Evolutionary conservation across 2,888 invertebrate species (phyloP), one percentile per base, ranked within the genome.

Genomic region (Anaspis maculata): DNA sequence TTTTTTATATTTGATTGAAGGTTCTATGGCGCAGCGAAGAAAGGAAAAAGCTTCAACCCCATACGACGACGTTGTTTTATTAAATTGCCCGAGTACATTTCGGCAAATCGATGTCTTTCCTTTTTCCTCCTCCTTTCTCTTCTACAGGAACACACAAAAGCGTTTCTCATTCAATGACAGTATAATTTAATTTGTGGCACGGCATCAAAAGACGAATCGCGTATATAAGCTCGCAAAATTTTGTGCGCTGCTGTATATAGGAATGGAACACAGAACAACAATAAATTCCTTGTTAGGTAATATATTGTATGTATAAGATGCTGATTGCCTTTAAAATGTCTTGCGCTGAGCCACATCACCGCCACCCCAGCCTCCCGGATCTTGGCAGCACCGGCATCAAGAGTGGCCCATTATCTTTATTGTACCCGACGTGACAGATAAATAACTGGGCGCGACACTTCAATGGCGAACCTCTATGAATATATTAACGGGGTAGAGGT

Each of bases 381-480:
- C n/a, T n/a, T n/a, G n/a, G n/a, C n/a, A n/a, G n/a, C n/a, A n/a
- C n/a, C n/a, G n/a, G n/a, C n/a, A n/a, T n/a, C n/a, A n/a, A n/a
- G n/a, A n/a, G 44, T 39, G 49, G 51, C 35, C 55, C 53, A 57
- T 57, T 57, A 57, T 56, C 55, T 57, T 54, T 53, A 56, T 54
- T 54, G 54, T 54, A 51, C 49, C 49, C 47, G 40, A 39, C 45
- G 40, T 52, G 54, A 52, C 51, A 53, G 54, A 55, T 57, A 57
- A 57, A 57, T 54, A 55, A 51, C 52, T 51, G 48, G 42, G 35
- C 42, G 36, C 51, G 53, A 48, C 52, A 48, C 44, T 43, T 50
- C 46, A 49, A 52, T 52, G 48, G 45, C 37, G 39, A 46, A 34
- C 12, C 36, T 46, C 47, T 42, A 49, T 54, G 53, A 54, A 52